phyloP scores from a whole-genome alignment of 2,888 invertebrate genomes.

The Xanthorhoe designata region DNA sequence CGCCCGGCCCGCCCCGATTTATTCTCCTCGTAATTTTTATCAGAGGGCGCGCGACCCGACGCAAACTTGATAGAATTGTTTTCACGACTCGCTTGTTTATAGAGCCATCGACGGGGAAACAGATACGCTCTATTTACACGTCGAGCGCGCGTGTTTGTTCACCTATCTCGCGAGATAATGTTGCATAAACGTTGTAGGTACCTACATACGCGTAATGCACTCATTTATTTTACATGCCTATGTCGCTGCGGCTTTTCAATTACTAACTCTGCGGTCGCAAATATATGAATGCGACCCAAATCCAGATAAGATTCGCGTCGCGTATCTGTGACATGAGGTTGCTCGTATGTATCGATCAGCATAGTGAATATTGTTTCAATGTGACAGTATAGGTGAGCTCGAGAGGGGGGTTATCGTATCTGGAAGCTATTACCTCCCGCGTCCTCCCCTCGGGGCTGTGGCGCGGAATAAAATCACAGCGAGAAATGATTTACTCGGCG shows the following conservation, averaged over 20 bases:
- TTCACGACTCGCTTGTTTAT: conserved; percentile 82
- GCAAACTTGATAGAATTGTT: conserved; percentile 81
- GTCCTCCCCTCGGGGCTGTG: conserved; percentile 61
- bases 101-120: conserved; percentile 80
- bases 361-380: conserved; percentile 78
- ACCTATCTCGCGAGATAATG: conserved; percentile 78
- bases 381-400: conserved; percentile 67
- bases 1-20: conserved; percentile 69
- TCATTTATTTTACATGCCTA: conserved; percentile 65
- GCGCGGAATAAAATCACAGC: conserved; percentile 77
- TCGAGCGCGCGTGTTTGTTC: conserved; percentile 70
- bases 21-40: conserved; percentile 81
- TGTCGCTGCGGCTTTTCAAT: conserved; percentile 66
- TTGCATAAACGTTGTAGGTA: conserved; percentile 69
- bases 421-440: conserved; percentile 72
- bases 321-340: conserved; percentile 65
- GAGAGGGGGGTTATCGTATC: conserved; percentile 63
- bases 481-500: conserved; percentile 76
- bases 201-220: conserved; percentile 54
- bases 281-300: conserved; percentile 36
- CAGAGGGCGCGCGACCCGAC: conserved; percentile 74
- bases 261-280: conserved; percentile 56
- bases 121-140: conserved; percentile 80
- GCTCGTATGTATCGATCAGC: conserved; percentile 65
- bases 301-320: conserved; percentile 39